Evolutionary conservation across 2,113 vertebrate species (phyloP), one percentile per base, ranked within the genome.

Genomic region (Drymodes brunneopygia): DNA sequence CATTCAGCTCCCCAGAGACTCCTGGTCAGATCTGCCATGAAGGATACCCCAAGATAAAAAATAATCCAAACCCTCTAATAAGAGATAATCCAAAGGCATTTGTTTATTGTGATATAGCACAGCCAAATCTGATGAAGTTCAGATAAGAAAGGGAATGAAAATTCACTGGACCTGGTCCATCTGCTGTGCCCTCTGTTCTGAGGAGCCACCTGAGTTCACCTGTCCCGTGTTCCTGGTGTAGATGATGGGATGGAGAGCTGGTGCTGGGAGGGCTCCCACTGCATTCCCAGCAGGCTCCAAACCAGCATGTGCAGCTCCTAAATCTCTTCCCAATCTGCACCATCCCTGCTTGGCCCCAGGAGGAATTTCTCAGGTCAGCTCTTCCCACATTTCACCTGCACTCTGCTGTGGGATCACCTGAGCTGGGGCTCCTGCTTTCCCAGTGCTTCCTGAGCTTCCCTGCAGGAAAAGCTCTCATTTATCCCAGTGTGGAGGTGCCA

Each of bases 171-270:
- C 7, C 56, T 42, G 31, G 60, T 78, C 15, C 47, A 22, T 17
- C 15, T 15, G 2, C 1, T 6, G 9, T 21, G 7, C 29, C 21
- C 33, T 42, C 23, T 40, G 33, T 8, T 61, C 24, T 2, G 3
- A 57, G 71, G 48, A 33, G 2, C 27, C 24, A 4, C 33, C 29
- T 0, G 0, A 28, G n/a, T 8, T 16, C 61, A 23, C 22, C 36
- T 44, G 56, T 31, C 29, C 35, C 31, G 7, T 28, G n/a, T 6
- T 42, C 42, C 62, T 25, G 11, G 22, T n/a, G 66, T 6, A 14
- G 54, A 27, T 31, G 25, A 2, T 40, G 61, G 45, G 56, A 28
- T 36, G 35, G n/a, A 33, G 62, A 21, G 6, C 21, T 40, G 22
- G 11, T 61, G 17, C 45, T 60, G 38, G 21, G 7, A 67, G 44